A percentile compares a stretch with the other conserved stretches of the same genome.
Evolutionary conservation across 2,797 vertebrate genomes (phyloP).

Genomic region (Danio aesculapii): DNA sequence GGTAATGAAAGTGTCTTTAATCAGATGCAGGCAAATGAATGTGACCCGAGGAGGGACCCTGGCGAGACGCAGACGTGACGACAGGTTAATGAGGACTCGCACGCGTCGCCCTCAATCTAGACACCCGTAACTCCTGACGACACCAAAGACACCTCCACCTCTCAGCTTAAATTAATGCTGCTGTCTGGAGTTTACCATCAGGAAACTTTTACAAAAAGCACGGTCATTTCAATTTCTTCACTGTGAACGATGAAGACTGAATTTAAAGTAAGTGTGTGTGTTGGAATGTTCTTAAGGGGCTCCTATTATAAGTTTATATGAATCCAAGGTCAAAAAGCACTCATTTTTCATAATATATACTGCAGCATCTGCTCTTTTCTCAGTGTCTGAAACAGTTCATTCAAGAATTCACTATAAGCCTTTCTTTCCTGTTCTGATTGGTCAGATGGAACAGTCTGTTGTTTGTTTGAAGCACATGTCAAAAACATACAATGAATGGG

Average conservation of each 20-base stretch:
- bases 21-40: constrained; percentile 61
- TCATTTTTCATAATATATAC: no score
- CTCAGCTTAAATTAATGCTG: not conserved
- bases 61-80: constrained; percentile 2
- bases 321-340: no score
- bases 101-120: constrained; percentile 33
- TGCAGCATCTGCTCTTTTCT: no score
- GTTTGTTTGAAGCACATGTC: no score
- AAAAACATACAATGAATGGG: no score
- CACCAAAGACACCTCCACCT: constrained; percentile 11
- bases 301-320: no score
- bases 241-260: not conserved
- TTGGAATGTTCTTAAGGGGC: no score
- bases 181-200: constrained; percentile 20
- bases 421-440: no score
- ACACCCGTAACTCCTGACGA: constrained; percentile 28
- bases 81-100: constrained; percentile 53
- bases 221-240: not conserved
- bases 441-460: no score
- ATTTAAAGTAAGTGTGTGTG: not conserved
- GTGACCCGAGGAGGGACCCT: constrained; percentile 47
- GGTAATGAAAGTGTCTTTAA: constrained; percentile 62
- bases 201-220: constrained; percentile 7
- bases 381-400: no score
- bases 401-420: no score